Evolutionary conservation across 2,113 vertebrate genomes (phyloP).

Genomic region (Chitala chitala): DNA sequence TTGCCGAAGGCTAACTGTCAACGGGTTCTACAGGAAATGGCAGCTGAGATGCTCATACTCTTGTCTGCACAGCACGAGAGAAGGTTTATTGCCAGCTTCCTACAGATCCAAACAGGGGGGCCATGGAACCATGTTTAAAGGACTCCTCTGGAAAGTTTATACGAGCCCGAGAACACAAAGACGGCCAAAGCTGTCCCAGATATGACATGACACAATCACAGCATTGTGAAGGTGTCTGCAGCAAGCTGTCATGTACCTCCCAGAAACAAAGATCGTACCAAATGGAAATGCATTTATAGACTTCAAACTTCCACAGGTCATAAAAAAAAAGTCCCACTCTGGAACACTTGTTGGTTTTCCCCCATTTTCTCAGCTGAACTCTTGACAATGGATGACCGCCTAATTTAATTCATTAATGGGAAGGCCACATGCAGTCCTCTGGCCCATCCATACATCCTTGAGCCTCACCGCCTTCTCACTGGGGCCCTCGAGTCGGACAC

Average conservation of each 20-base stretch:
- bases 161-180: conserved; percentile 19
- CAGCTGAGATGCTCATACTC: neutral
- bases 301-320: neutral
- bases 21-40: conserved; percentile 11
- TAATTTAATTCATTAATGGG: conserved; percentile 43
- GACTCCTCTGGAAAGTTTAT: conserved; percentile 25
- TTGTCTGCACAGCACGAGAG: too few relatives aligned
- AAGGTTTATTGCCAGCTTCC: neutral
- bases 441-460: conserved; percentile 42
- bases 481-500: conserved; percentile 42
- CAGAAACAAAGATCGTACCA: neutral
- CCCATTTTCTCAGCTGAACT: neutral
- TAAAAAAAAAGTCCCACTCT: neutral
- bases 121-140: neutral
- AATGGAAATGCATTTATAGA: conserved; percentile 26
- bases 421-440: conserved; percentile 52
- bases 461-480: conserved; percentile 17
- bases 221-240: conserved; percentile 18
- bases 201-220: conserved; percentile 34
- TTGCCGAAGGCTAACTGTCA: neutral
- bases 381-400: neutral
- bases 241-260: neutral
- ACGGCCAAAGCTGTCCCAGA: conserved; percentile 36
- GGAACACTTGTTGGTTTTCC: neutral
- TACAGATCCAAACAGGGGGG: neutral